phyloP scores from a whole-genome alignment of 2,888 invertebrate species.

The Rhaphigaster nebulosa region DNA sequence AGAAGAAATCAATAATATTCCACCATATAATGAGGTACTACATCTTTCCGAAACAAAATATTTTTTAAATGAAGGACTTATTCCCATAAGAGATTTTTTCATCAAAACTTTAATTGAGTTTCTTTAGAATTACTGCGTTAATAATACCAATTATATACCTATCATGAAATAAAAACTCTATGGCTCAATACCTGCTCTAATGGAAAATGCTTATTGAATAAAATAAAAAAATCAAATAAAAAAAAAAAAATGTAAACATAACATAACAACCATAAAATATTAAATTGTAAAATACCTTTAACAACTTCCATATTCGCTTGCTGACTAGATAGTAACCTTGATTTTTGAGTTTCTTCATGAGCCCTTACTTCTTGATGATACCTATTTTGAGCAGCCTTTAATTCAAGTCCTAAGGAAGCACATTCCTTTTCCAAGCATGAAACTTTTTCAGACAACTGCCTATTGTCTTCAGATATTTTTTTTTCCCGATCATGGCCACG shows the following conservation, averaged over 20 bases:
- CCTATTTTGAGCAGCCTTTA: constrained; percentile 85
- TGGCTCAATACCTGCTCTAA: too few species aligned
- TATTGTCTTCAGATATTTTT: constrained; percentile 80
- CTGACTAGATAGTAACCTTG: constrained; percentile 86
- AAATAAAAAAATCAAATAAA: not conserved
- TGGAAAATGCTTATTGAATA: not conserved
- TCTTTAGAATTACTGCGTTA: too few species aligned
- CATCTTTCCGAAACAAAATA: too few species aligned
- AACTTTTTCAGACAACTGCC: constrained; percentile 83
- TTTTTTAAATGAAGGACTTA: too few species aligned
- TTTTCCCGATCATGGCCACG: constrained; percentile 76
- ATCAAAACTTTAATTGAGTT: too few species aligned
- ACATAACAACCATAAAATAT: too few species aligned
- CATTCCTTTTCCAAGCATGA: constrained; percentile 90
- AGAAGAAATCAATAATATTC: too few species aligned
- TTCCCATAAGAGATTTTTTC: too few species aligned
- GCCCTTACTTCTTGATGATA: constrained; percentile 90
- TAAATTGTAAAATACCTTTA: constrained; percentile 78
- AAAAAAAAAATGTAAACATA: too few species aligned
- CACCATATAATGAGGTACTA: too few species aligned
- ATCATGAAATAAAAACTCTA: too few species aligned
- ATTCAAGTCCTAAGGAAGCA: constrained; percentile 85
- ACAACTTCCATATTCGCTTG: constrained; percentile 94
- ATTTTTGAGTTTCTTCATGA: constrained; percentile 89
- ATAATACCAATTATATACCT: too few species aligned